phyloP scores from a whole-genome alignment of 2,113 vertebrate species.

The Erpornis zantholeuca region DNA sequence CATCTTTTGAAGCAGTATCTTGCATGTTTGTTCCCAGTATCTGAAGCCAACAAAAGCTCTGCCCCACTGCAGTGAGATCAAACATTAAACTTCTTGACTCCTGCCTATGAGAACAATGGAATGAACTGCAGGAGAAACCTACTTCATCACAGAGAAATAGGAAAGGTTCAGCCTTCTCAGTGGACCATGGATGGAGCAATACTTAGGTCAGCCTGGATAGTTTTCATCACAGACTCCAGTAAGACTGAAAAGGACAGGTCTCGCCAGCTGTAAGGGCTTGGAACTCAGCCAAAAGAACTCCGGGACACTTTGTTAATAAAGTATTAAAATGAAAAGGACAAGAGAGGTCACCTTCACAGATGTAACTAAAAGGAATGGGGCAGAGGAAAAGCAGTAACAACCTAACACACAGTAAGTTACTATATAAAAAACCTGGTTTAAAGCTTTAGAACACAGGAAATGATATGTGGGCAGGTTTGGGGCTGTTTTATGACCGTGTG shows the following conservation, averaged over 20 bases:
- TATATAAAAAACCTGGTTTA: not conserved
- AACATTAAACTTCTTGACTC: not conserved
- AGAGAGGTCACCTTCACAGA: not conserved
- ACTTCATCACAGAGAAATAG: not conserved
- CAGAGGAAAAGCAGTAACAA: not conserved
- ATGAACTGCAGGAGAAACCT: not conserved
- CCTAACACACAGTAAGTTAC: not conserved
- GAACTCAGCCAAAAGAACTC: not conserved
- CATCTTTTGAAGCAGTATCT: not conserved
- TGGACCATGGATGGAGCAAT: not conserved
- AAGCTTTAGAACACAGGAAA: not conserved
- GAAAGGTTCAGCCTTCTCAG: not conserved
- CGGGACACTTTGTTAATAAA: not conserved
- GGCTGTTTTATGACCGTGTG: not conserved
- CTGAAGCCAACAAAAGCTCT: not conserved
- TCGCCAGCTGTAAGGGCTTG: not conserved
- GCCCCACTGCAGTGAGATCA: not conserved
- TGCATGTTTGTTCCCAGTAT: not conserved
- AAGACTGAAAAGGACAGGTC: not conserved
- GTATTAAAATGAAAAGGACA: not conserved
- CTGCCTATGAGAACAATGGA: not conserved
- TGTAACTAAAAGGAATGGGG: not conserved
- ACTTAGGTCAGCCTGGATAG: not conserved
- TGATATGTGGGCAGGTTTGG: not conserved
- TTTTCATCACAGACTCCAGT: not conserved